phyloP scores from a whole-genome alignment of 1,140 invertebrate genomes.

The Tetraneura akinire region DNA sequence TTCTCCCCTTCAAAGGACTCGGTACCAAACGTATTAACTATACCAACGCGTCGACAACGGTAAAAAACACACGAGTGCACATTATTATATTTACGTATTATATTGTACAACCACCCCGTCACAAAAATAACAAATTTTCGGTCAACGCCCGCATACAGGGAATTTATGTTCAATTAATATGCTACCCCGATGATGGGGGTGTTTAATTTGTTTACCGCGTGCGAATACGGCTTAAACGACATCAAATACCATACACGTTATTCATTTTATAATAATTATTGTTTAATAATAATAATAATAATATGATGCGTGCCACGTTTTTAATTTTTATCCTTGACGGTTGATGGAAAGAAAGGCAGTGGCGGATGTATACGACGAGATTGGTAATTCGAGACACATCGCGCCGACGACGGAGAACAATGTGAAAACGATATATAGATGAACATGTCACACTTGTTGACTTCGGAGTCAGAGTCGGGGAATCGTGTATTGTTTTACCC shows the following conservation, averaged over 20 bases:
- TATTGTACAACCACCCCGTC: slow-evolving; percentile 14
- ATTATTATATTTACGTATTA: background rate
- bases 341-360: background rate
- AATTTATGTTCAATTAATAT: background rate
- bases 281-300: background rate
- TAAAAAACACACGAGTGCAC: background rate
- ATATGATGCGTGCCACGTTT: background rate
- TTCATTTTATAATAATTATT: background rate
- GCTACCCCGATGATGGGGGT: slow-evolving; percentile 24
- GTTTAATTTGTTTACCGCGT: slow-evolving; percentile 20
- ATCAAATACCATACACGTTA: background rate
- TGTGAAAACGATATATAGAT: slow-evolving; percentile 46
- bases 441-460: slow-evolving; percentile 36
- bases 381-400: slow-evolving; percentile 47
- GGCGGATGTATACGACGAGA: background rate
- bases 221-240: background rate
- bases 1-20: slow-evolving; percentile 42
- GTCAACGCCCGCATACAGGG: slow-evolving; percentile 21
- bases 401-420: slow-evolving; percentile 37
- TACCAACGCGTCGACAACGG: slow-evolving; percentile 22
- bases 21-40: too few relatives aligned
- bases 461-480: background rate
- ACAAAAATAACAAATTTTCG: slow-evolving; percentile 28
- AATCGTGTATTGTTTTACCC: slow-evolving; percentile 40
- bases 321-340: slow-evolving; percentile 18